Conservation (phyloP, 2,888 invertebrate species). For the Rhimphoctona megacephalus region DNA sequence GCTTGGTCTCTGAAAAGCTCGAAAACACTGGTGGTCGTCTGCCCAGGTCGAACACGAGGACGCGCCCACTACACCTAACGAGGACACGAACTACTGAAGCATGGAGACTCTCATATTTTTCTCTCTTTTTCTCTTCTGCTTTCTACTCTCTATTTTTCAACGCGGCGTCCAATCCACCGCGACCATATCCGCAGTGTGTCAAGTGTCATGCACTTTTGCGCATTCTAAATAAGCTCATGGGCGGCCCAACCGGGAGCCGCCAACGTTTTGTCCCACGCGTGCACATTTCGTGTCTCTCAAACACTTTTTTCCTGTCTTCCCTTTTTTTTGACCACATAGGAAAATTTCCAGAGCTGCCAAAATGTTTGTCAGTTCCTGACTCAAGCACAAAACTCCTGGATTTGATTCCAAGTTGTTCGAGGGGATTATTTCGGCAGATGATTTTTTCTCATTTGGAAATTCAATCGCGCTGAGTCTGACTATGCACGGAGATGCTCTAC, state of each 20-base stretch:
- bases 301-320: neutral
- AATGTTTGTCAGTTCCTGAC: neutral
- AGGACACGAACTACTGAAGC: constrained; percentile 73
- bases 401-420: neutral
- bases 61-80: constrained; percentile 76
- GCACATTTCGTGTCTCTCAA: constrained; percentile 30
- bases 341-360: constrained; percentile 14
- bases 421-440: neutral
- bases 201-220: constrained; percentile 74
- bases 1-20: constrained; percentile 61
- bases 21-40: constrained; percentile 43
- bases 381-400: constrained; percentile 3
- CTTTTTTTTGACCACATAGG: neutral
- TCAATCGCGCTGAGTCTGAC: neutral
- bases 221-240: constrained; percentile 74
- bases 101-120: constrained; percentile 33
- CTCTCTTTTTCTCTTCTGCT: constrained; percentile 53
- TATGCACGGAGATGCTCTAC: neutral
- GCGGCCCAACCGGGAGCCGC: constrained; percentile 12
- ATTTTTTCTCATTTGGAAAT: neutral
- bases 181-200: constrained; percentile 71
- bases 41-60: constrained; percentile 38
- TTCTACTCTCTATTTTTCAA: constrained; percentile 52
- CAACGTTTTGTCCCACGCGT: constrained; percentile 33
- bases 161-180: constrained; percentile 66